phyloP scores from a whole-genome alignment of 2,113 vertebrate species.

The Columbina picui region DNA sequence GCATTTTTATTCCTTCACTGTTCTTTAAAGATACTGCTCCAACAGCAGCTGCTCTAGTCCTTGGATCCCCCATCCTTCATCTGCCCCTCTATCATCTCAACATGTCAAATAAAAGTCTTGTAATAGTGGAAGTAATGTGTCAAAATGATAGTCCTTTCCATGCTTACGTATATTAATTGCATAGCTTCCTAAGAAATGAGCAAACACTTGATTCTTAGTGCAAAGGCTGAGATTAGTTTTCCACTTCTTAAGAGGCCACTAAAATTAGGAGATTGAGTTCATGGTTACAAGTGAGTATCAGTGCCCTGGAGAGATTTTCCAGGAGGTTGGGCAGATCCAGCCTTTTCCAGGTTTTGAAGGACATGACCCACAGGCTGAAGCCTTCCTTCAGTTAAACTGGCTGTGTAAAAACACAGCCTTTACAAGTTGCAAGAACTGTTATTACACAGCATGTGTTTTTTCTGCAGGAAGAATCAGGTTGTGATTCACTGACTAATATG shows the following conservation, averaged over 20 bases:
- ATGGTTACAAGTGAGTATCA: background rate
- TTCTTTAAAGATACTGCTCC: background rate
- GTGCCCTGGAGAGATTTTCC: slow-evolving; percentile 63
- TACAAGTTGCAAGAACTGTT: background rate
- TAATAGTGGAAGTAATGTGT: background rate
- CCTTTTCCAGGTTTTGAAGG: slow-evolving; percentile 47
- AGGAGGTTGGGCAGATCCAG: background rate
- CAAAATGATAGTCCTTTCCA: background rate
- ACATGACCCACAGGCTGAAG: background rate
- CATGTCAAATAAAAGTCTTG: background rate
- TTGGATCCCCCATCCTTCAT: background rate
- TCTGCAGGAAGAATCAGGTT: background rate
- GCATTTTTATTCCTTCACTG: background rate
- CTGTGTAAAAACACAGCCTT: background rate
- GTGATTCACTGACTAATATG: background rate
- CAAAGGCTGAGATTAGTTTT: background rate
- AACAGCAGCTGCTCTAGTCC: background rate
- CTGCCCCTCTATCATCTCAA: background rate
- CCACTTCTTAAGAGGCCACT: background rate
- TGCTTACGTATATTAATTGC: background rate
- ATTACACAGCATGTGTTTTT: background rate
- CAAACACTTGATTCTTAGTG: background rate
- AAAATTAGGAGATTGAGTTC: background rate
- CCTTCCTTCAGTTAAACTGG: background rate
- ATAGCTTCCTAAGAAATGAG: background rate